Evolutionary conservation across 2,797 vertebrate species (phyloP), one percentile per base, ranked within the genome.

Genomic region (Silurus aristotelis): DNA sequence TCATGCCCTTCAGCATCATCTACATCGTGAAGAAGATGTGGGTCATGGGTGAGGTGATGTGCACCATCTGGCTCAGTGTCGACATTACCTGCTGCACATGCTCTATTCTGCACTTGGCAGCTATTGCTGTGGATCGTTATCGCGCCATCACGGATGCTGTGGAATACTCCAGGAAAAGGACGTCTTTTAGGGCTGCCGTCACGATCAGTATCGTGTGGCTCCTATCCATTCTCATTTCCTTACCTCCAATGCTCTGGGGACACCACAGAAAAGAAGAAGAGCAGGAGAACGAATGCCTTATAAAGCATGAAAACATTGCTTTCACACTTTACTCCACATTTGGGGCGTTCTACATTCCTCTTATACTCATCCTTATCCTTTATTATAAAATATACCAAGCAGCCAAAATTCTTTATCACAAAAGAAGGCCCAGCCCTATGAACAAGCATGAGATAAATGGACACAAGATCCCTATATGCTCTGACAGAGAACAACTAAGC

Each of bases 311-410:
- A 83, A 97, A 98, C 91, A 96, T 99, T 22, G 94, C 96, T 85
- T 99, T 92, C 87, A 97, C 97, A 52, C 94, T 99, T 91, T 99
- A 99, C 89, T 96, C 97, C 46, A 99, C 98, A 0, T 96, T 99
- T 55, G 98, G 98, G 63, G 98, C 98, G 5, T 99, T 99, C 94
- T 99, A 99, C 91, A 98, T 99, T 88, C 98, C 98, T 0, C 91
- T 99, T 66, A 92, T 96, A 83, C 93, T 99, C 91, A 99, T 99
- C 89, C 94, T 99, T 90, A 98, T 99, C 89, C 97, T 99, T 87
- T 99, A 99, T 91, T 99, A 98, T 91, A 99, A 98, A 94, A 99
- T 99, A 92, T 99, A 99, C 91, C 95, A 94, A 68, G 98, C 98
- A 0, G 98, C 98, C 89, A 97, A 98, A 92, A 97, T 94, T 12